Evolutionary conservation across 1,140 invertebrate species (phyloP).

Genomic region (Drosophila burlai): DNA sequence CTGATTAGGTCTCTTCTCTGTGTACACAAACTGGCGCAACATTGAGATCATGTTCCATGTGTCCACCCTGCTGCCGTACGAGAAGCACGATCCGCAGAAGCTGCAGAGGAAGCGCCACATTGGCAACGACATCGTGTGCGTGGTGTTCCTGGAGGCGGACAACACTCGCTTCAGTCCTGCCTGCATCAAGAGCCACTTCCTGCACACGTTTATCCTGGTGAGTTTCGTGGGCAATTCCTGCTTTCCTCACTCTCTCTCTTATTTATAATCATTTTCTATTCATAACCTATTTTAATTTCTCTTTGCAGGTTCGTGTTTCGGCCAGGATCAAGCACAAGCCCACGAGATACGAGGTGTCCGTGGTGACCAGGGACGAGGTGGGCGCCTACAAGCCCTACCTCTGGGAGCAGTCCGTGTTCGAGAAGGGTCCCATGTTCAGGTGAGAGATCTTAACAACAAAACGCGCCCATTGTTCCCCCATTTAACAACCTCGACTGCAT

Average conservation of each 20-base stretch:
- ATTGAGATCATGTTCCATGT: constrained; percentile 99
- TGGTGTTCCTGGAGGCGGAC: constrained; percentile 96
- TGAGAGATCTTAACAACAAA: constrained; percentile 44
- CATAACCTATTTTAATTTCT: background rate
- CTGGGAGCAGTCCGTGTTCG: constrained; percentile 97
- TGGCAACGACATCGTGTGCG: constrained; percentile 98
- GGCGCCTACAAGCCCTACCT: constrained; percentile 98
- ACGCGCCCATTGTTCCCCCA: background rate
- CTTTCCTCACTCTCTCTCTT: too few relatives aligned
- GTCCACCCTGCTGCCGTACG: constrained; percentile 96
- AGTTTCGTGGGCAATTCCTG: constrained; percentile 5
- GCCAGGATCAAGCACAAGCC: constrained; percentile 93
- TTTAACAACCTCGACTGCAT: background rate
- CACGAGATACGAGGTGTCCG: constrained; percentile 95
- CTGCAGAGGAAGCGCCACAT: constrained; percentile 97
- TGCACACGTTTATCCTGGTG: constrained; percentile 96
- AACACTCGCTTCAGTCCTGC: constrained; percentile 96
- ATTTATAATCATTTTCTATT: background rate
- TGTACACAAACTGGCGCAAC: constrained; percentile 96
- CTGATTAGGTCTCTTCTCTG: constrained; percentile 91
- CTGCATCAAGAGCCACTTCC: constrained; percentile 96
- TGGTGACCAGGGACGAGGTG: constrained; percentile 98
- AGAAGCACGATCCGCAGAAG: constrained; percentile 96
- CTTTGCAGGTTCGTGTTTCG: constrained; percentile 90
- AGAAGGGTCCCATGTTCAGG: constrained; percentile 94